Percentiles rank a stretch among this genome's conserved stretches.
These are phyloP conservation scores for Zaprionus kolodkinae DNA, from an alignment of 1,140 invertebrate species.

Conservation along the genomic window DNA sequence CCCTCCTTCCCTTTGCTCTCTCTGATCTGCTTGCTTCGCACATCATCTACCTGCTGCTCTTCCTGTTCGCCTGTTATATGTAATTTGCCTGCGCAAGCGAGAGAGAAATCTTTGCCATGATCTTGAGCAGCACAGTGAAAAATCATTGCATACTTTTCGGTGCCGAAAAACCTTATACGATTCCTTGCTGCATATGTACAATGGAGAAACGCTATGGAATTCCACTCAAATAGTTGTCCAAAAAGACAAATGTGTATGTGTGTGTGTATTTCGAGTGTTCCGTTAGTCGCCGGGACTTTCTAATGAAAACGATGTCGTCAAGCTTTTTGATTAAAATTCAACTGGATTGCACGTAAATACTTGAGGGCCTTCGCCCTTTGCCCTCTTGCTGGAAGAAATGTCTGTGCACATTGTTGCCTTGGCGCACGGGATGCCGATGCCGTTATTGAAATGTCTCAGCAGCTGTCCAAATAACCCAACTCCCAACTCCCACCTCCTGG, in stretches of 20 bases:
- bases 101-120: neutral
- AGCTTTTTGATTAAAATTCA: conserved; percentile 72
- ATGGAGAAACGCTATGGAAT: neutral
- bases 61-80: neutral
- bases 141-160: neutral
- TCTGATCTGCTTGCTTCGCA: neutral
- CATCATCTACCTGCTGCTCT: neutral
- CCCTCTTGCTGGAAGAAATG: neutral
- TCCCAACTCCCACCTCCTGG: conserved; percentile 10
- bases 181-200: neutral
- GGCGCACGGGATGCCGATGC: conserved; percentile 52
- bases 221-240: conserved; percentile 5
- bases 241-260: neutral
- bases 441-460: conserved; percentile 80
- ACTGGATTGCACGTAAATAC: conserved; percentile 38
- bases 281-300: conserved; percentile 1
- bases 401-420: conserved; percentile 50
- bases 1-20: neutral
- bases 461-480: conserved; percentile 70
- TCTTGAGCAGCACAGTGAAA: neutral
- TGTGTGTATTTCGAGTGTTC: neutral
- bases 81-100: neutral
- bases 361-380: neutral
- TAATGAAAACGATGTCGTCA: conserved; percentile 39
- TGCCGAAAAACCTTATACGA: neutral